These are phyloP conservation scores for Parazoanthus atlanticus DNA, from an alignment of 92 coral and sea anemone species.

Conservation along the genomic window DNA sequence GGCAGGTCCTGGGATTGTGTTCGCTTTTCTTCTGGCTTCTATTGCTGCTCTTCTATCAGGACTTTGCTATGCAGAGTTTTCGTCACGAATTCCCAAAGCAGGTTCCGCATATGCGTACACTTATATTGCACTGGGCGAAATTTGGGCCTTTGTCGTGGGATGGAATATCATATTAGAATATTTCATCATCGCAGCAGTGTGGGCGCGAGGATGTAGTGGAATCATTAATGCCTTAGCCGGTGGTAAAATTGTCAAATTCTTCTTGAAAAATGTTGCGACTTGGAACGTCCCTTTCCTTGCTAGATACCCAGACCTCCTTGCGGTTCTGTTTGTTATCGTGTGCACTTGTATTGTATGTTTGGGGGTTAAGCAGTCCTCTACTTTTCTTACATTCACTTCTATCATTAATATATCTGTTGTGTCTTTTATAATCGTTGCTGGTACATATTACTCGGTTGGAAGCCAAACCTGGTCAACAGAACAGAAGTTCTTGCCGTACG, in stretches of 20 bases:
- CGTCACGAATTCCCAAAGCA: conserved; percentile 89
- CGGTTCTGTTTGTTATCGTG: conserved; percentile 59
- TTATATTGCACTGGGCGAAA: conserved; percentile 85
- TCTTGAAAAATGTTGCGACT: conserved; percentile 55
- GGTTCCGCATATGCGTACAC: conserved; percentile 94
- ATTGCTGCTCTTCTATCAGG: conserved; percentile 84
- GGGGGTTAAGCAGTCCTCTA: conserved; percentile 72
- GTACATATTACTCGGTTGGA: conserved; percentile 57
- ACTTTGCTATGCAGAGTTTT: conserved; percentile 91
- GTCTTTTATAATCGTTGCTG: conserved; percentile 61
- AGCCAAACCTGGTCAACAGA: conserved; percentile 65
- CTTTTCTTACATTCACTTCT: conserved; percentile 60
- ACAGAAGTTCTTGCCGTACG: conserved; percentile 71
- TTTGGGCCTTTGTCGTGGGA: conserved; percentile 90
- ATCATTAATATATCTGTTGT: conserved; percentile 69
- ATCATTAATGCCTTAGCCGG: conserved; percentile 73
- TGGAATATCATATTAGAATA: conserved; percentile 92
- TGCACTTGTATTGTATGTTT: conserved; percentile 65
- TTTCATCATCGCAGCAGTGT: conserved; percentile 69
- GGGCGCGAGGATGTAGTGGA: conserved; percentile 82
- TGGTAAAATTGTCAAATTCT: conserved; percentile 62
- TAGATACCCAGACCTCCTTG: conserved; percentile 79
- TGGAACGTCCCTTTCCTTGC: conserved; percentile 66
- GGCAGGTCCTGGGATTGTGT: conserved; percentile 89
- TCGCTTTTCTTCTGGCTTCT: conserved; percentile 80